Evolutionary conservation across 2,888 invertebrate genomes (phyloP), one percentile per base, ranked within the genome.

Genomic region (Hypsopygia costalis): DNA sequence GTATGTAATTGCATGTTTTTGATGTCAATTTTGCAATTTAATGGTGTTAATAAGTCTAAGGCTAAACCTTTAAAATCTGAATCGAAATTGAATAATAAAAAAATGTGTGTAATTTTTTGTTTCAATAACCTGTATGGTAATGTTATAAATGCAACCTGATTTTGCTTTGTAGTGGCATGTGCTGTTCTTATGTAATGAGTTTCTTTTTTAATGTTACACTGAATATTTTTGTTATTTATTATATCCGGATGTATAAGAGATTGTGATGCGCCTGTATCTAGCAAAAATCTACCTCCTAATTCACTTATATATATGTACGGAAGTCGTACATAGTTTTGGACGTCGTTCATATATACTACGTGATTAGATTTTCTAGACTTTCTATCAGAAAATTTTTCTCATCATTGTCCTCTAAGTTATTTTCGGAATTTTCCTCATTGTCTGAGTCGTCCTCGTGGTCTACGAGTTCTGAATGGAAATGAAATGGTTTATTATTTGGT

Each of bases 261-360:
- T 12, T 50, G 51, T 6, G 53, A 52, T 0, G 54, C 52, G n/a
- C 52, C 52, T 30, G 55, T 58, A 9, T 53, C 56, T 35, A 60
- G n/a, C 10, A 60, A 6, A 30, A 55, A 54, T 44, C 49, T 47
- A 7, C 56, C 59, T 3, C 46, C 43, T 37, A 53, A 11, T 48
- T 58, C 51, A 3, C 28, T 45, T 20, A 46, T 52, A 29, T 51
- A 44, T 6, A 50, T 58, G 34, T 47, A 57, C 0, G 51, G 52
- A 1, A 54, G 31, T 16, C 16, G 16, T 16, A 16, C 16, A 16
- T 16, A 16, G 16, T 16, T 16, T 4, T 16, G 16, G 16, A 16
- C 16, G 16, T 16, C 16, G 16, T 16, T 16, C 55, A 0, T 69
- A 69, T 40, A 22, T 67, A 16, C 4, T 16, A 16, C 16, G 6